Base-by-base conservation (phyloP, 2,888 invertebrate genomes). In the Linnaemya tessellans region DNA sequence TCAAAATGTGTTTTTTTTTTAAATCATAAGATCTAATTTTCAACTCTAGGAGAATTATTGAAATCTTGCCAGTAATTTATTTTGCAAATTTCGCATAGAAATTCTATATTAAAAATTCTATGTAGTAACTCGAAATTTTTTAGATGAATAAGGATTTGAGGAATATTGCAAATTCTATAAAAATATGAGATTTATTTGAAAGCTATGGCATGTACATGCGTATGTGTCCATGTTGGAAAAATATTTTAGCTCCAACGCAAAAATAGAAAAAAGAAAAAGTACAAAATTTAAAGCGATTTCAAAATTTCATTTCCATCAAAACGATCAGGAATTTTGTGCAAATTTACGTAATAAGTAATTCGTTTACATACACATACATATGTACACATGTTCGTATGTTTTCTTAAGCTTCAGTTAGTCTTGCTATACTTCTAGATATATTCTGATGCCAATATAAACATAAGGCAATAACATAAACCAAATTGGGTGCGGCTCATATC, bases 91-190 rank as follows among this genome's bases (percentile, higher is more conserved):
- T n/a, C n/a, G n/a, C n/a, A n/a, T n/a, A n/a, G n/a, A n/a, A n/a
- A n/a, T n/a, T n/a, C n/a, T n/a, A n/a, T n/a, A n/a, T n/a, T n/a
- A n/a, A n/a, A n/a, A n/a, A n/a, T n/a, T n/a, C n/a, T n/a, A n/a
- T n/a, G n/a, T n/a, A 30, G 30, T 30, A 30, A 30, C 30, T 22
- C 20, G 25, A 58, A 67, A 67, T 38, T 10, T 68, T 49, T 58
- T 68, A 15, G 60, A 41, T 51, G 68, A 41, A 70, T 78, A 70
- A 60, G 78, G 68, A 78, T 78, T 60, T 78, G 68, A 68, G 68
- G 60, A 78, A 62, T 78, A 70, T 5, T 51, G 60, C 78, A 78
- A 49, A 60, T 49, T 41, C n/a, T 22, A 54, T 22, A 54, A 43
- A 41, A 25, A 38, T 30, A 22, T 56, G 30, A 15, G n/a, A 58